phyloP scores from a whole-genome alignment of 2,113 vertebrate species.

The Spheniscus mendiculus region DNA sequence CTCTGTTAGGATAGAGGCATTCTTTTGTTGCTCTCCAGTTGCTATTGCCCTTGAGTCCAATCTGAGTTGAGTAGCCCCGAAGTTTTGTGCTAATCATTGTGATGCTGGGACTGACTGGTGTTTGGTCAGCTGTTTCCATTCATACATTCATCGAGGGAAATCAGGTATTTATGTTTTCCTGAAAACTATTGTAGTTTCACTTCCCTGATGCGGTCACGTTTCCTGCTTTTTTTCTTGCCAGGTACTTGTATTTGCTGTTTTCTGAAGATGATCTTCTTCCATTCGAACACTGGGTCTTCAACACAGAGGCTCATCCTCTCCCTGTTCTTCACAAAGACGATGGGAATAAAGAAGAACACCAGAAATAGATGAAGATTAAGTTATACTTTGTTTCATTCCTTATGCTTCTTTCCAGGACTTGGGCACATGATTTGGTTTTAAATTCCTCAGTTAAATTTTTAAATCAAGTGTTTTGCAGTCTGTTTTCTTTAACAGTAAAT shows the following conservation, averaged over 20 bases:
- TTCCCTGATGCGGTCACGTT: background rate
- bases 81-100: background rate
- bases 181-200: background rate
- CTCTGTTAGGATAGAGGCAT: background rate
- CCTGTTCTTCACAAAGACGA: constrained; percentile 83
- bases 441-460: constrained; percentile 67
- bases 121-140: background rate
- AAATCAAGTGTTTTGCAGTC: constrained; percentile 80
- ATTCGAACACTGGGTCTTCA: constrained; percentile 96
- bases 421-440: constrained; percentile 62
- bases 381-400: constrained; percentile 53
- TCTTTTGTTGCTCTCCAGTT: background rate
- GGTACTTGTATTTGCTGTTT: constrained; percentile 95
- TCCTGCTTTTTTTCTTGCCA: constrained; percentile 56
- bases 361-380: constrained; percentile 62
- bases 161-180: background rate
- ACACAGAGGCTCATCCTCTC: constrained; percentile 94
- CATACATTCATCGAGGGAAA: background rate
- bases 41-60: background rate
- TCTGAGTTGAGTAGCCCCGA: background rate
- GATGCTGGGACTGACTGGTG: background rate
- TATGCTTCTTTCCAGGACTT: constrained; percentile 47
- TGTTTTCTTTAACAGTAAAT: constrained; percentile 59
- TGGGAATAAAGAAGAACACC: constrained; percentile 62
- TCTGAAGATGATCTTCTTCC: constrained; percentile 95